A percentile compares a stretch with the other conserved stretches of the same genome.
These are phyloP conservation scores for Caenorhabditis angaria DNA, from an alignment of 2,888 invertebrate species.

Conservation along the genomic window DNA sequence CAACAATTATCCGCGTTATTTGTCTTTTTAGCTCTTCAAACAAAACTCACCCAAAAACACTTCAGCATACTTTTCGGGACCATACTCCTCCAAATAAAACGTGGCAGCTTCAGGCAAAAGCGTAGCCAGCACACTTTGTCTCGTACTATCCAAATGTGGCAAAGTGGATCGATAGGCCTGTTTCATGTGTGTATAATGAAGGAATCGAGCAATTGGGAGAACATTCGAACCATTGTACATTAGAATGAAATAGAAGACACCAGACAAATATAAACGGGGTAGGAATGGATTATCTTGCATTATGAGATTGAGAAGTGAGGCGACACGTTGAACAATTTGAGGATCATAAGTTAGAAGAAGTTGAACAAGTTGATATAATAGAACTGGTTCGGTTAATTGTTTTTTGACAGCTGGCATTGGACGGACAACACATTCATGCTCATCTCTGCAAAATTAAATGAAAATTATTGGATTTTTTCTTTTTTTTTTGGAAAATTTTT, in stretches of 20 bases:
- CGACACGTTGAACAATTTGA: slow-evolving; percentile 92
- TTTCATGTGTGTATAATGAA: slow-evolving; percentile 91
- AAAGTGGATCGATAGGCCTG: slow-evolving; percentile 93
- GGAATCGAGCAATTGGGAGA: slow-evolving; percentile 90
- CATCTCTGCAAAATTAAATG: slow-evolving; percentile 79
- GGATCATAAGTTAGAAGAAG: slow-evolving; percentile 96
- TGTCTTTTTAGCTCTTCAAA: no score
- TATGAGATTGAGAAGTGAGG: slow-evolving; percentile 78
- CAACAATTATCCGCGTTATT: no score
- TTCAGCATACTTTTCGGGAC: slow-evolving; percentile 96
- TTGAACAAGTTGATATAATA: slow-evolving; percentile 89
- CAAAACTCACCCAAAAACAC: slow-evolving; percentile 82
- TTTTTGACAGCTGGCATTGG: slow-evolving; percentile 89
- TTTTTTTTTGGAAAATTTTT: not conserved
- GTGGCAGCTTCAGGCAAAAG: slow-evolving; percentile 98
- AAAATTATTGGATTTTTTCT: not conserved
- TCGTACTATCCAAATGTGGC: slow-evolving; percentile 57
- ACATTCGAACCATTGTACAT: slow-evolving; percentile 97
- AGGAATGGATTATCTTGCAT: slow-evolving; percentile 88
- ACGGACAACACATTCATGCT: slow-evolving; percentile 90
- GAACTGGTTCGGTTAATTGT: slow-evolving; percentile 85
- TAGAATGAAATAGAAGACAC: slow-evolving; percentile 94
- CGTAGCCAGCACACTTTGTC: slow-evolving; percentile 75
- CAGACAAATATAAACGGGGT: slow-evolving; percentile 90
- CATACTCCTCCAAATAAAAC: slow-evolving; percentile 96